These are phyloP conservation scores for Drosophila mayri DNA, from an alignment of 1,140 invertebrate genomes.

Conservation along the genomic window DNA sequence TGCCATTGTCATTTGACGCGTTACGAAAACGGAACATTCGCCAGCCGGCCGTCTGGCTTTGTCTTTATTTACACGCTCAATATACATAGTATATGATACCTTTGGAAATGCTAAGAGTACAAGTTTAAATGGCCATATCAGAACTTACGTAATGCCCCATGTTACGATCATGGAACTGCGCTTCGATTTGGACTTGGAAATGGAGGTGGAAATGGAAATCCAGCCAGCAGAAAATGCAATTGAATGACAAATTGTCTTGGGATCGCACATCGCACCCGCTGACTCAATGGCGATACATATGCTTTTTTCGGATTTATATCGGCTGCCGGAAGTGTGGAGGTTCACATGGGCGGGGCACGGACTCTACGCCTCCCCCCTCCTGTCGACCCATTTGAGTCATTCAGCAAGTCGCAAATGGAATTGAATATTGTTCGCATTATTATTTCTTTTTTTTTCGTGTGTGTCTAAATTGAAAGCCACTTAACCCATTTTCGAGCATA, in stretches of 20 bases:
- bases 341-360: constrained; percentile 40
- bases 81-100: constrained; percentile 13
- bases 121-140: constrained; percentile 5
- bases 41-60: constrained; percentile 30
- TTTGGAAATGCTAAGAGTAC: constrained; percentile 24
- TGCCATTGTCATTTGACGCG: constrained; percentile 68
- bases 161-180: constrained; percentile 49
- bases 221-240: constrained; percentile 18
- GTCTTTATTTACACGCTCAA: constrained; percentile 19
- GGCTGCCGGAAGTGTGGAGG: constrained; percentile 47
- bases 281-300: constrained; percentile 44
- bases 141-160: constrained; percentile 44
- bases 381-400: constrained; percentile 45
- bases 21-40: constrained; percentile 41
- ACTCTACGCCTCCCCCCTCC: background rate
- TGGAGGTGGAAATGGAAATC: constrained; percentile 19
- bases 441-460: constrained; percentile 22
- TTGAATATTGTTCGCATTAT: constrained; percentile 56
- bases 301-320: background rate
- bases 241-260: constrained; percentile 54
- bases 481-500: constrained; percentile 78
- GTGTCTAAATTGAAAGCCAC: constrained; percentile 75
- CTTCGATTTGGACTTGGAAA: constrained; percentile 24
- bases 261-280: constrained; percentile 24
- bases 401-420: constrained; percentile 47